phyloP scores from a whole-genome alignment of 1,140 invertebrate genomes.

The Bombyx mandarina region DNA sequence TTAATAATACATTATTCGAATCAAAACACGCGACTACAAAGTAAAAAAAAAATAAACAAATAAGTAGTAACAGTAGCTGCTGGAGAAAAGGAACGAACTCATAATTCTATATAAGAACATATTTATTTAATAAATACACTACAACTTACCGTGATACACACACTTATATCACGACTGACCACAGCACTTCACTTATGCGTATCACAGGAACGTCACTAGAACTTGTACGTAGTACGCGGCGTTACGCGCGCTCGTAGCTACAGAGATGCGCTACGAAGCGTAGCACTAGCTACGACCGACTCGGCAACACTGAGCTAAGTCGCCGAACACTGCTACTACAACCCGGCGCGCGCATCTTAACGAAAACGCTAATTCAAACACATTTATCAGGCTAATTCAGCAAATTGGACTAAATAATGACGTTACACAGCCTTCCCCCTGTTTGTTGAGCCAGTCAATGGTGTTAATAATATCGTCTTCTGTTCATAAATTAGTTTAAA shows the following conservation, averaged over 20 bases:
- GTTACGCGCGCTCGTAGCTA: not conserved
- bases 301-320: constrained; percentile 34
- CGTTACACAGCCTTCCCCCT: constrained; percentile 35
- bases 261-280: constrained; percentile 9
- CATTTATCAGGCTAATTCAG: constrained; percentile 63
- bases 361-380: constrained; percentile 59
- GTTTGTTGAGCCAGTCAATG: constrained; percentile 27
- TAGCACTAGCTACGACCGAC: constrained; percentile 11
- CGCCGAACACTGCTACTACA: constrained; percentile 16
- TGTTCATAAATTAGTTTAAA: constrained; percentile 34
- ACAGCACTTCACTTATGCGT: no score
- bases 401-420: constrained; percentile 67
- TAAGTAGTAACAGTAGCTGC: no score
- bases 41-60: no score
- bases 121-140: not conserved
- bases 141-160: constrained; percentile 12
- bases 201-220: constrained; percentile 8
- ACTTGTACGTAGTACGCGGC: not conserved
- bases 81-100: no score
- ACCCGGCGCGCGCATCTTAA: constrained; percentile 55
- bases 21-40: no score
- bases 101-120: no score
- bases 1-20: no score
- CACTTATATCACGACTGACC: no score
- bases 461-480: constrained; percentile 23